Conservation (phyloP, 2,888 invertebrate genomes). For the Platerodrilus igneus region DNA sequence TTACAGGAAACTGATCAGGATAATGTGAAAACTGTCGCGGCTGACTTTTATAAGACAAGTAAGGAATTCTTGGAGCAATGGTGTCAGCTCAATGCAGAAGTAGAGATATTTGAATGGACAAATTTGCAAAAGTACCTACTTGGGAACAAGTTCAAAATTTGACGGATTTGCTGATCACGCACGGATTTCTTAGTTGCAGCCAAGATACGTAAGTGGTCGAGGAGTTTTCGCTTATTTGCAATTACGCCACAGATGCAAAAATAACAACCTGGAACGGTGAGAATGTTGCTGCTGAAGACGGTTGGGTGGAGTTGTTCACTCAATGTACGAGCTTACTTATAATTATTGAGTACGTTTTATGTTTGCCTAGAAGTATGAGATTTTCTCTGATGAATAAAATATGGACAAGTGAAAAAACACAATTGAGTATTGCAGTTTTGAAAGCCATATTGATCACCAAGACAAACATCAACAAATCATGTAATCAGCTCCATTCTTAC, state of each 20-base stretch:
- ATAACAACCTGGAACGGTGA: slow-evolving; percentile 32
- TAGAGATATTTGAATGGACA: slow-evolving; percentile 35
- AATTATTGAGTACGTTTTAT: too few relatives aligned
- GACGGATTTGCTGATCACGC: slow-evolving; percentile 27
- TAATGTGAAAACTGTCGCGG: slow-evolving; percentile 17
- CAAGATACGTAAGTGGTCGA: slow-evolving; percentile 35
- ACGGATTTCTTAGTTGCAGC: slow-evolving; percentile 28
- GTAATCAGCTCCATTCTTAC: too few relatives aligned
- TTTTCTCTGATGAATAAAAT: too few relatives aligned
- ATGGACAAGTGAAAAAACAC: too few relatives aligned
- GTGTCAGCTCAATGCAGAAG: slow-evolving; percentile 26
- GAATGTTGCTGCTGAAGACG: slow-evolving; percentile 32
- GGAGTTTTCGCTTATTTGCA: slow-evolving; percentile 32
- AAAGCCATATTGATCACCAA: too few relatives aligned
- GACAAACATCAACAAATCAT: too few relatives aligned
- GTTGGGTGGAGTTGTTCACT: slow-evolving; percentile 29
- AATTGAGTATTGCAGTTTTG: too few relatives aligned
- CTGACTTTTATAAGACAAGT: slow-evolving; percentile 28
- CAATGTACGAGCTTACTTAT: too few relatives aligned
- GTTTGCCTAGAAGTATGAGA: too few relatives aligned
- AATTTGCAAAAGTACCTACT: slow-evolving; percentile 23
- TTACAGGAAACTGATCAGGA: slow-evolving; percentile 34
- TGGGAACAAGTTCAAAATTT: slow-evolving; percentile 27
- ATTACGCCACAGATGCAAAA: slow-evolving; percentile 30
- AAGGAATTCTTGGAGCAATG: slow-evolving; percentile 34